A percentile compares a stretch with the other conserved stretches of the same genome.
Evolutionary conservation across 2,797 vertebrate species (phyloP).

Genomic region (Ptychadena robeensis): DNA sequence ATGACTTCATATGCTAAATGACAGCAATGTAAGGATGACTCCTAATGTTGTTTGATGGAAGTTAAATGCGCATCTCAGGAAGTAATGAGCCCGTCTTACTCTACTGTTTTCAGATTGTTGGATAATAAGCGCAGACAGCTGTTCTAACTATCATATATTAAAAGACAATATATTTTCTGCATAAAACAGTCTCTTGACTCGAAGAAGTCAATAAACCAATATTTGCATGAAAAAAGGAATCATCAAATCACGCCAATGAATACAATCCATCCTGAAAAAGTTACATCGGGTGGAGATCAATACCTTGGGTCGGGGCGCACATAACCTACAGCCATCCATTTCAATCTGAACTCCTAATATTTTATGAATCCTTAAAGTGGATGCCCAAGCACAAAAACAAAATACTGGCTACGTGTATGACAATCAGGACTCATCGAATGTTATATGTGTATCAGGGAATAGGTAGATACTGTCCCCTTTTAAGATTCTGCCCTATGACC

Average conservation of each 20-base stretch:
- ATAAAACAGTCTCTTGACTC: background rate
- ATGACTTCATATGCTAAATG: slow-evolving; percentile 6
- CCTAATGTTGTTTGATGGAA: slow-evolving; percentile 24
- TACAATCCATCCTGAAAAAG: background rate
- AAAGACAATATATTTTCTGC: background rate
- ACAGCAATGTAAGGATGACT: slow-evolving; percentile 9
- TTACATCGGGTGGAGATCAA: background rate
- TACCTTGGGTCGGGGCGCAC: background rate
- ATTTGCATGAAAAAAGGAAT: background rate
- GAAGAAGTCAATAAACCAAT: background rate
- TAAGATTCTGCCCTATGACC: no score
- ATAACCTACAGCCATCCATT: background rate
- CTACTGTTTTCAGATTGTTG: slow-evolving; percentile 28
- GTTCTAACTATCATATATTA: background rate
- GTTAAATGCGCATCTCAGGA: slow-evolving; percentile 22
- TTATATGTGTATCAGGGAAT: no score
- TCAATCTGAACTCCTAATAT: no score
- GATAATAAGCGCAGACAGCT: slow-evolving; percentile 34
- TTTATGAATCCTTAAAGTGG: no score
- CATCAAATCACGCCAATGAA: background rate
- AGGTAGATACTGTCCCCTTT: no score
- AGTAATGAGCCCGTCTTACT: slow-evolving; percentile 33
- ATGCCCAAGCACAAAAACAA: no score
- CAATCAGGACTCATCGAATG: no score
- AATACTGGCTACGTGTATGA: no score